phyloP scores from a whole-genome alignment of 2,888 invertebrate species.

The Orthosia cruda region DNA sequence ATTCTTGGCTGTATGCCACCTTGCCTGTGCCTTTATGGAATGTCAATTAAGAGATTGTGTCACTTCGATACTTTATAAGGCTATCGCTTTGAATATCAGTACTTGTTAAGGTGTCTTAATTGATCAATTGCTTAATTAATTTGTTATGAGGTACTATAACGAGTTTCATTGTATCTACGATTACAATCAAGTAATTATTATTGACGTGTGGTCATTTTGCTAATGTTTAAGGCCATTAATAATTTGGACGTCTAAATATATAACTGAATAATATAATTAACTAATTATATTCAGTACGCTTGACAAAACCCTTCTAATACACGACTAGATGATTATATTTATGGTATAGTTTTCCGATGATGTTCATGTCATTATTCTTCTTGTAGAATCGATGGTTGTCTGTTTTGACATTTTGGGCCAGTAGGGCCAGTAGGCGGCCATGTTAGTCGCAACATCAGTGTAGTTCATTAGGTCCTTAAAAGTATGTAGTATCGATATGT shows the following conservation, averaged over 20 bases:
- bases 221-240: not conserved
- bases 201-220: not conserved
- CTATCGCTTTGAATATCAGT: not conserved
- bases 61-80: not conserved
- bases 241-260: not conserved
- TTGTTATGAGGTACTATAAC: not conserved
- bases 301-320: no score
- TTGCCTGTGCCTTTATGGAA: not conserved
- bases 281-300: no score
- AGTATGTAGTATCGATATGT: no score
- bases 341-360: no score
- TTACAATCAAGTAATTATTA: not conserved
- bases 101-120: conserved; percentile 6
- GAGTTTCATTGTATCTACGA: not conserved
- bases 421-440: no score
- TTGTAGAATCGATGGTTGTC: no score
- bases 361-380: no score
- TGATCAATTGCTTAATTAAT: conserved; percentile 34
- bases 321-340: no score
- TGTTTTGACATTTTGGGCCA: no score
- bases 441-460: no score
- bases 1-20: conserved; percentile 30
- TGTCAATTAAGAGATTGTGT: conserved; percentile 22
- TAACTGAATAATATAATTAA: no score
- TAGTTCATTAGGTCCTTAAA: no score